These are phyloP conservation scores for Agrochola lota DNA, from an alignment of 2,888 invertebrate species.

Conservation along the genomic window DNA sequence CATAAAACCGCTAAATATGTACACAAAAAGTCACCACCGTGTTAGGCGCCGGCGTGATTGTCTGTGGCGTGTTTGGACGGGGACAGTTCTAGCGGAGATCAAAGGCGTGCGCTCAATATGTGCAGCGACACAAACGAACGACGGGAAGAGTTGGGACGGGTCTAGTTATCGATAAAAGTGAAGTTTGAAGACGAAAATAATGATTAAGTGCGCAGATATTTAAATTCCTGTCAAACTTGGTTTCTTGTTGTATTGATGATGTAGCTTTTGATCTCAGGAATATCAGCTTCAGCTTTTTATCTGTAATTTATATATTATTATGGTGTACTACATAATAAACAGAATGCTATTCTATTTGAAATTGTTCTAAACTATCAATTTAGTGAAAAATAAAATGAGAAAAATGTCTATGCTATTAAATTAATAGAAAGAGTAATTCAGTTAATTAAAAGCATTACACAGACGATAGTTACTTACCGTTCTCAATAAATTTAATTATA, in stretches of 20 bases:
- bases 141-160: slow-evolving; percentile 1
- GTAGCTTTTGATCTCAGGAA: background rate
- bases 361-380: background rate
- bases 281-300: no score
- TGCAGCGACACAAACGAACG: slow-evolving; percentile 59
- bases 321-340: no score
- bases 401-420: background rate
- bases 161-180: slow-evolving; percentile 32
- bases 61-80: slow-evolving; percentile 32
- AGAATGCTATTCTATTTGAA: background rate
- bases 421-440: background rate
- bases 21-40: slow-evolving; percentile 12
- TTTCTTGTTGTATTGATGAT: background rate
- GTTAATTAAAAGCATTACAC: background rate
- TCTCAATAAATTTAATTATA: background rate
- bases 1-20: background rate
- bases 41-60: slow-evolving; percentile 35
- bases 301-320: no score
- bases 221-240: background rate
- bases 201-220: no score
- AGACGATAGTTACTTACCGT: background rate
- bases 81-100: slow-evolving; percentile 70
- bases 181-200: background rate
- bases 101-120: slow-evolving; percentile 80
- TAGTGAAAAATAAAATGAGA: background rate